These are phyloP conservation scores for Wasmannia auropunctata DNA, from an alignment of 1,140 invertebrate genomes.

Conservation along the genomic window DNA sequence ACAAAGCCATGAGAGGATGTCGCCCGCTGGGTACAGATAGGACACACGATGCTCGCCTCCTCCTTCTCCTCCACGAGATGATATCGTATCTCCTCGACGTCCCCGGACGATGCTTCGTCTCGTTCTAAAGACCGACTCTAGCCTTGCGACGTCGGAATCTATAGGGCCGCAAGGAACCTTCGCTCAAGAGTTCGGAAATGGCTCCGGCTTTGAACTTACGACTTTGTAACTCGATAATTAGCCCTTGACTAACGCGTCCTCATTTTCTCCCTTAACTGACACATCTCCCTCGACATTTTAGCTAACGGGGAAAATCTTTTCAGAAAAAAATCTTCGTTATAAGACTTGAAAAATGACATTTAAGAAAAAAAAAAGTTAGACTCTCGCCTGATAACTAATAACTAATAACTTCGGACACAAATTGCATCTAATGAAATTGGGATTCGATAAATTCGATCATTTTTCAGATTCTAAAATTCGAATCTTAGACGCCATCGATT, in stretches of 20 bases:
- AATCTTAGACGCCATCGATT: not conserved
- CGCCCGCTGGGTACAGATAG: constrained; percentile 30
- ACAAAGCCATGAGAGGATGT: constrained; percentile 54
- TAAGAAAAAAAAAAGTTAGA: not conserved
- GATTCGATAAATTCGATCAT: not conserved
- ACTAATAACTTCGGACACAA: not conserved
- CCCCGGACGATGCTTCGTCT: constrained; percentile 35
- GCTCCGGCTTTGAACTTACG: constrained; percentile 25
- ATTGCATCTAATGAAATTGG: not conserved
- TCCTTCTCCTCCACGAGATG: not conserved
- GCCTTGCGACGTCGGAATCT: constrained; percentile 27
- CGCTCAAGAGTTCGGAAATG: constrained; percentile 38
- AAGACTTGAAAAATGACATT: not conserved
- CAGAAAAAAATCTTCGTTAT: not conserved
- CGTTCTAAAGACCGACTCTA: constrained; percentile 36
- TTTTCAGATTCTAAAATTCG: not conserved
- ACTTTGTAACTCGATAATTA: constrained; percentile 55
- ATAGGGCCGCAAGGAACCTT: constrained; percentile 38
- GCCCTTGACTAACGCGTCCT: constrained; percentile 6
- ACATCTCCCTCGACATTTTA: not conserved
- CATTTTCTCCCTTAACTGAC: constrained; percentile 33
- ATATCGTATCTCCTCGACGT: constrained; percentile 45
- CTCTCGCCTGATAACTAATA: not conserved
- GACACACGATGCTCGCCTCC: constrained; percentile 33
- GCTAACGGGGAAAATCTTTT: too few relatives aligned